Percentiles rank a stretch among this genome's conserved stretches.
Conservation (phyloP, 1,140 invertebrate genomes). For the Bombus consobrinus region DNA sequence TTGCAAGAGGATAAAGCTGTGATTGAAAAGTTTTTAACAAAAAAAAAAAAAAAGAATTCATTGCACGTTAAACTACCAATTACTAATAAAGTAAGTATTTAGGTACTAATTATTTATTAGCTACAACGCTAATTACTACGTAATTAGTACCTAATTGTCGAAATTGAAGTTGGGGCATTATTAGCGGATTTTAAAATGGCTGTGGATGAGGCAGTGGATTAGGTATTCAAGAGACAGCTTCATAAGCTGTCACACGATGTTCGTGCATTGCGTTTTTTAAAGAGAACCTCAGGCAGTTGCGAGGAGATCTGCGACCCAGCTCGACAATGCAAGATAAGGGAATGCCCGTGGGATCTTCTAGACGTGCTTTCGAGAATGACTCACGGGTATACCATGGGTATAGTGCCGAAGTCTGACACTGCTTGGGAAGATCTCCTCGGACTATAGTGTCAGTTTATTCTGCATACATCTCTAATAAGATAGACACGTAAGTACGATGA, state of each 20-base stretch:
- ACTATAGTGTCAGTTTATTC: too few species aligned
- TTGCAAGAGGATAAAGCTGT: too few species aligned
- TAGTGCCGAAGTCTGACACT: too few species aligned
- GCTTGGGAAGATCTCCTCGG: too few species aligned
- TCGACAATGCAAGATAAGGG: conserved; percentile 12
- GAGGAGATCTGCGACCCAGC: not conserved
- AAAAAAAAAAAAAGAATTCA: not conserved
- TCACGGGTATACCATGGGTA: not conserved
- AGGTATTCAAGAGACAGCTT: not conserved
- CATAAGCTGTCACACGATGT: not conserved
- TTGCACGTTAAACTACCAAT: not conserved
- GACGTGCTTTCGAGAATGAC: not conserved
- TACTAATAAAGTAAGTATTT: not conserved
- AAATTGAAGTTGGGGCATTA: not conserved
- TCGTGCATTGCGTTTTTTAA: not conserved
- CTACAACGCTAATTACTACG: too few species aligned
- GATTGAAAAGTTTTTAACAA: not conserved
- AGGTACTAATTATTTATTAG: not conserved
- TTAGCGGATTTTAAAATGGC: not conserved
- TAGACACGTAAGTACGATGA: too few species aligned
- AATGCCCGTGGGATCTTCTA: not conserved
- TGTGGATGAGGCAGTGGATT: not conserved
- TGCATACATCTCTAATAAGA: too few species aligned
- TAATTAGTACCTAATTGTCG: too few species aligned
- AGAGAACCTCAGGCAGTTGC: not conserved